Evolutionary conservation across 2,113 vertebrate genomes (phyloP), one percentile per base, ranked within the genome.

Genomic region (Callaeas wilsoni): DNA sequence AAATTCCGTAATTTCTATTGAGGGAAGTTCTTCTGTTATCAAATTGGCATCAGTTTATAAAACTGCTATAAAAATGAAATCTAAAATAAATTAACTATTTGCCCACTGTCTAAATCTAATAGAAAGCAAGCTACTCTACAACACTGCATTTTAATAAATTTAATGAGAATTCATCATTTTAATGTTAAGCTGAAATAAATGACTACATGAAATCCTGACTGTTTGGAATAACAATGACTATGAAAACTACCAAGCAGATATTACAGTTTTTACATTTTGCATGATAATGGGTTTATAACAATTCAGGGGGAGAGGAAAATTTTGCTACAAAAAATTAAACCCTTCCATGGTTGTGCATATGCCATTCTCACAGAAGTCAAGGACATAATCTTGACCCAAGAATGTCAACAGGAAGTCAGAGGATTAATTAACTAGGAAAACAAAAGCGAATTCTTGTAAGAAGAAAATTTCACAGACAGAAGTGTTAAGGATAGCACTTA

Each of bases 361-460:
- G 8, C 12, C 56, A 65, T 79, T 93, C 60, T 88, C 23, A 84
- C n/a, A 78, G 50, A 89, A 94, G 87, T 92, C 81, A 89, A 92
- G 87, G 83, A 89, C 30, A 33, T 75, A 89, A 84, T 89, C 83
- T 90, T 68, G 83, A 96, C 62, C 73, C 49, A 94, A 59, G 84
- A 82, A 65, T 76, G 73, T 77, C 84, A 91, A 93, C 55, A 71
- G 64, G 77, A 96, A 94, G 63, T 83, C 76, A 91, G 80, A 85
- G 74, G 82, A 94, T 94, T 96, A 96, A 79, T 85, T 63, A 50
- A 71, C 71, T 80, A 41, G 80, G 52, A 93, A 97, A 96, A 97
- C 75, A 94, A 93, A 90, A 83, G 90, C 46, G 93, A 81, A 74
- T 93, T 95, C 74, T 83, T 87, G 23, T 35, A 92, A 88, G 70